Percentiles rank a stretch among this genome's conserved stretches.
phyloP scores from a whole-genome alignment of 1,140 invertebrate genomes.

The Popillia japonica region DNA sequence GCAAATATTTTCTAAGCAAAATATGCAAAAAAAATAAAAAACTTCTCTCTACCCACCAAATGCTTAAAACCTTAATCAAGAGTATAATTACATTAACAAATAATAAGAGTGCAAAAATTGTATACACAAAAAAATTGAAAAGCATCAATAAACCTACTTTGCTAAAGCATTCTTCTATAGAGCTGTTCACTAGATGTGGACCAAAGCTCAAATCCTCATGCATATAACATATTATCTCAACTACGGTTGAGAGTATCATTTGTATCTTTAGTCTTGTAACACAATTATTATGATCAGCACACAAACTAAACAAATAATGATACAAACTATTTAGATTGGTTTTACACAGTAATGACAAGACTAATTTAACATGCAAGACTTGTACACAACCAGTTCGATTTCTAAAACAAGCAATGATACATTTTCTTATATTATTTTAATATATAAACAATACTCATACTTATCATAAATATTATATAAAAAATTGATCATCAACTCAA shows the following conservation, averaged over 20 bases:
- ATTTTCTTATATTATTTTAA: not conserved
- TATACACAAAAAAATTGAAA: not conserved
- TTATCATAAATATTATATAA: slow-evolving; percentile 71
- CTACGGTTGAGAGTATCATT: slow-evolving; percentile 65
- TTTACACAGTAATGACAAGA: slow-evolving; percentile 69
- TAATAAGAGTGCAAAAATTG: not conserved
- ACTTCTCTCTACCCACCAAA: too few species aligned
- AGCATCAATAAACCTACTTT: slow-evolving; percentile 60
- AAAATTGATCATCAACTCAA: slow-evolving; percentile 69
- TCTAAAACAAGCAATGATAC: slow-evolving; percentile 54
- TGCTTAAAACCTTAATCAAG: not conserved
- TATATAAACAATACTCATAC: slow-evolving; percentile 58
- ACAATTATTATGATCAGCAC: slow-evolving; percentile 73
- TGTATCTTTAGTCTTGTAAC: slow-evolving; percentile 67
- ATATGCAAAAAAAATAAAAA: too few species aligned
- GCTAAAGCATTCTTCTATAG: slow-evolving; percentile 70
- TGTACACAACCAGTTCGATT: slow-evolving; percentile 61
- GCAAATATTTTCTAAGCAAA: too few species aligned
- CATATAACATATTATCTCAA: slow-evolving; percentile 66
- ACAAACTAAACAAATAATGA: slow-evolving; percentile 69
- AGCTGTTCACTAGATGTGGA: slow-evolving; percentile 62
- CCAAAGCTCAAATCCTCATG: slow-evolving; percentile 67
- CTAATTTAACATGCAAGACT: slow-evolving; percentile 68
- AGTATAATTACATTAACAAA: too few species aligned
- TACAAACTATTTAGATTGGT: slow-evolving; percentile 71